Percentiles rank a stretch among this genome's conserved stretches.
Evolutionary conservation across 2,113 vertebrate species (phyloP).

Genomic region (Syngnathus scovelli): DNA sequence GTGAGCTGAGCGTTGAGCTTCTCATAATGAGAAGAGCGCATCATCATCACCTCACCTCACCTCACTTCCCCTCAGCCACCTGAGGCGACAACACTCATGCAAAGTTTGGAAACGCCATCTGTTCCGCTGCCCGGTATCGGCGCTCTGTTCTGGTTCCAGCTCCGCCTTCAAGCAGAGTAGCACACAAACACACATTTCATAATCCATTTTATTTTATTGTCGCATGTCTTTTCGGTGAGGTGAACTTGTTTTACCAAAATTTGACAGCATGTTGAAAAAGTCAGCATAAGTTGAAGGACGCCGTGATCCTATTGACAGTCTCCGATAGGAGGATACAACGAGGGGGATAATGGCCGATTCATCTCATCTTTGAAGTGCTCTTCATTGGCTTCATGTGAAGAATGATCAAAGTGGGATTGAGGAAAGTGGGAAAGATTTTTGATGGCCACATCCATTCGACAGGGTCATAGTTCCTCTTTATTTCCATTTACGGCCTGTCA

Average conservation of each 20-base stretch:
- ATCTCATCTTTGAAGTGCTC: conserved; percentile 43
- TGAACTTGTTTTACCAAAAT: conserved; percentile 13
- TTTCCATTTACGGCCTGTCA: conserved; percentile 47
- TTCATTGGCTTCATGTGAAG: conserved; percentile 30
- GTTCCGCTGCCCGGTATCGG: conserved; percentile 29
- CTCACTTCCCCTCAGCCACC: conserved; percentile 50
- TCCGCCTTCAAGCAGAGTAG: neutral
- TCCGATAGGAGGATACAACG: conserved; percentile 15
- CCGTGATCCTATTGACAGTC: conserved; percentile 27
- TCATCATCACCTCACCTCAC: conserved; percentile 62
- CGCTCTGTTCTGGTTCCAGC: conserved; percentile 13
- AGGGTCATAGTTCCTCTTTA: conserved; percentile 38
- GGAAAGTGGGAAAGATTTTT: conserved; percentile 35
- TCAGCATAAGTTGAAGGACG: conserved; percentile 29
- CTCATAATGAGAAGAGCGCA: conserved; percentile 54
- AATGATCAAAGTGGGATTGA: conserved; percentile 42
- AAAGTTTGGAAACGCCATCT: conserved; percentile 43
- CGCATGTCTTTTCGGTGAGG: conserved; percentile 31
- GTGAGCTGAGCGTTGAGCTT: conserved; percentile 30
- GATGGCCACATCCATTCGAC: conserved; percentile 42
- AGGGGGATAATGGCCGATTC: conserved; percentile 48
- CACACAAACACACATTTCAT: conserved; percentile 5
- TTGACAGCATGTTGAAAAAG: neutral
- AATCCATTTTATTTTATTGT: conserved; percentile 25
- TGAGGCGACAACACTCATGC: conserved; percentile 43